phyloP scores from a whole-genome alignment of 1,140 invertebrate species.

The Drosophila repletoides region DNA sequence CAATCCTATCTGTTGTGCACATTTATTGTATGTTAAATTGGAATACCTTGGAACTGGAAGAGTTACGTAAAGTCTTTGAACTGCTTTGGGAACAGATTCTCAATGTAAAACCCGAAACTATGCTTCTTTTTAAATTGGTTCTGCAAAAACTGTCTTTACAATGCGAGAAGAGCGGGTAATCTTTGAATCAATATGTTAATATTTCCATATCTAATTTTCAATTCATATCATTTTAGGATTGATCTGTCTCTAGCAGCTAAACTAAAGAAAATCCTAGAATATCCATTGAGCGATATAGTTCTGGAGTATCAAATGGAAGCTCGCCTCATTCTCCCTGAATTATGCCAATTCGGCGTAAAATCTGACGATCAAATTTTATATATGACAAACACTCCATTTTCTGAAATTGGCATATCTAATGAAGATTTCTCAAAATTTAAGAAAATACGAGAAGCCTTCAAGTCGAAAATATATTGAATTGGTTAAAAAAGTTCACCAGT shows the following conservation, averaged over 20 bases:
- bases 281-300: not conserved
- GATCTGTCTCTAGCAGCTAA: not conserved
- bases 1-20: slow-evolving; percentile 54
- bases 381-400: slow-evolving; percentile 10
- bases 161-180: not conserved
- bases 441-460: not conserved
- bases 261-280: not conserved
- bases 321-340: not conserved
- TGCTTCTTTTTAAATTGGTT: not conserved
- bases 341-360: not conserved
- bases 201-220: not conserved
- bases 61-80: not conserved
- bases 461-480: no score
- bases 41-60: not conserved
- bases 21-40: slow-evolving; percentile 34
- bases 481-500: not conserved
- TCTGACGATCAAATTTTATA: not conserved
- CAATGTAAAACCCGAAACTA: not conserved
- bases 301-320: not conserved
- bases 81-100: not conserved
- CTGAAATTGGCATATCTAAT: slow-evolving; percentile 1
- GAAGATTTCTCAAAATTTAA: not conserved
- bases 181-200: not conserved
- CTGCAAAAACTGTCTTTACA: not conserved
- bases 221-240: not conserved